Conservation (phyloP, 2,797 vertebrate species). For the Acanthurus tractus region DNA sequence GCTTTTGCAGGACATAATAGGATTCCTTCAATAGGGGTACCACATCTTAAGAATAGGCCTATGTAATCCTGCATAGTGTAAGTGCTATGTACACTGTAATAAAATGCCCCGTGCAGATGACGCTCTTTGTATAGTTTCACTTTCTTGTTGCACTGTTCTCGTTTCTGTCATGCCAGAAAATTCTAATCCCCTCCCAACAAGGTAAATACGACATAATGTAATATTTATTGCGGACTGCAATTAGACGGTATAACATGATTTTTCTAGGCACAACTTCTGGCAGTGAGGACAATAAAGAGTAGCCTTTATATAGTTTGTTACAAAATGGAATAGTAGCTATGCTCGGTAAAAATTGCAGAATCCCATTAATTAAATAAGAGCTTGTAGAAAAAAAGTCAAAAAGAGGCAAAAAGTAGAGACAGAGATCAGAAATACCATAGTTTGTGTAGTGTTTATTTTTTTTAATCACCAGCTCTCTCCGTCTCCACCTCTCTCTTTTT, state of each 20-base stretch:
- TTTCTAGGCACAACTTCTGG: conserved; percentile 8
- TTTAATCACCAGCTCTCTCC: too few relatives aligned
- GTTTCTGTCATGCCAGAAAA: conserved; percentile 24
- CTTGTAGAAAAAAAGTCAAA: not conserved
- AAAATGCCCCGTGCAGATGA: conserved; percentile 30
- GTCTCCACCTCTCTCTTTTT: too few relatives aligned
- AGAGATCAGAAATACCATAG: not conserved
- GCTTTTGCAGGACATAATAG: conserved; percentile 8
- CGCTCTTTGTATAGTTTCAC: conserved; percentile 22
- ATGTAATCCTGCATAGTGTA: conserved; percentile 8
- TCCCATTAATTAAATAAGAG: conserved; percentile 1
- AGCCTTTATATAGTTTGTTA: conserved; percentile 13
- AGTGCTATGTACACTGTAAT: conserved; percentile 14
- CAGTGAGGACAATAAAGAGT: conserved; percentile 6
- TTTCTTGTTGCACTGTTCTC: conserved; percentile 19
- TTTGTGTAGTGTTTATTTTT: not conserved
- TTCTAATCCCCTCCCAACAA: conserved; percentile 30
- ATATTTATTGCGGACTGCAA: conserved; percentile 29
- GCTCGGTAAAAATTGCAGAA: conserved; percentile 5
- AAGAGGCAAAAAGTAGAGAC: not conserved
- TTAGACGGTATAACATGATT: conserved; percentile 18
- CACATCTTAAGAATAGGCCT: conserved; percentile 17
- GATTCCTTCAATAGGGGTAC: conserved; percentile 14
- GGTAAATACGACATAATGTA: conserved; percentile 45
- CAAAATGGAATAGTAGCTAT: not conserved